Percentiles rank a stretch among this genome's conserved stretches.
Conservation (phyloP, 2,797 vertebrate species). For the Fistularia tabacaria region DNA sequence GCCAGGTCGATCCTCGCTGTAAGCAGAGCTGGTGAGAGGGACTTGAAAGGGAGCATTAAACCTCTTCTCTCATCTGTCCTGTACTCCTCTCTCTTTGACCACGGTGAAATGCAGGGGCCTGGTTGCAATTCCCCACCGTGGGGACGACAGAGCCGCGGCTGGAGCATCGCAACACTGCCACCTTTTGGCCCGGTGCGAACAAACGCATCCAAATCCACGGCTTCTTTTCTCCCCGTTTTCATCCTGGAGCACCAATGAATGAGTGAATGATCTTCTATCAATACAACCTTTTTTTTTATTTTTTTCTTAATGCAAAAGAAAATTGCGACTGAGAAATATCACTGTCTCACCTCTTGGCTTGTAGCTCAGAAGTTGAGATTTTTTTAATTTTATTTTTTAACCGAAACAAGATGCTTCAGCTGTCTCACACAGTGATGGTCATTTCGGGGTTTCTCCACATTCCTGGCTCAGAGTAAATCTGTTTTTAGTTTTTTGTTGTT, state of each 20-base stretch:
- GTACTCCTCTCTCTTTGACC: slow-evolving; percentile 46
- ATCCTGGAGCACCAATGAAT: not conserved
- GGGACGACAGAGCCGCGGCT: not conserved
- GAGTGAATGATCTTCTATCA: not conserved
- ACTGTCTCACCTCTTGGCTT: no score
- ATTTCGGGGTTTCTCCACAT: no score
- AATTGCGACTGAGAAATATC: no score
- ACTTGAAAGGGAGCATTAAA: slow-evolving; percentile 73
- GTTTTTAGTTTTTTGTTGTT: no score
- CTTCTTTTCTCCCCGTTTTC: not conserved
- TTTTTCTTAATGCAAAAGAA: not conserved
- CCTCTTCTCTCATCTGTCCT: slow-evolving; percentile 61
- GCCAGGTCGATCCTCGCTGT: slow-evolving; percentile 70
- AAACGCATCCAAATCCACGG: slow-evolving; percentile 6
- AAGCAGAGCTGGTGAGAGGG: slow-evolving; percentile 61
- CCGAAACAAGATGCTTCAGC: no score
- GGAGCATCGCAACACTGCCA: slow-evolving; percentile 57
- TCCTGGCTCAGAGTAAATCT: no score
- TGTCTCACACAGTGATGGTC: no score
- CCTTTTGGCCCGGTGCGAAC: slow-evolving; percentile 51
- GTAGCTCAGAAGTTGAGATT: no score
- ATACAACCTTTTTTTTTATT: not conserved
- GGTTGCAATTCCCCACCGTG: slow-evolving; percentile 53
- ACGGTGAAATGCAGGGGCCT: slow-evolving; percentile 48
- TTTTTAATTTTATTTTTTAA: no score